These are phyloP conservation scores for Archivesica marissinica DNA, from an alignment of 1,140 invertebrate species.

Conservation along the genomic window DNA sequence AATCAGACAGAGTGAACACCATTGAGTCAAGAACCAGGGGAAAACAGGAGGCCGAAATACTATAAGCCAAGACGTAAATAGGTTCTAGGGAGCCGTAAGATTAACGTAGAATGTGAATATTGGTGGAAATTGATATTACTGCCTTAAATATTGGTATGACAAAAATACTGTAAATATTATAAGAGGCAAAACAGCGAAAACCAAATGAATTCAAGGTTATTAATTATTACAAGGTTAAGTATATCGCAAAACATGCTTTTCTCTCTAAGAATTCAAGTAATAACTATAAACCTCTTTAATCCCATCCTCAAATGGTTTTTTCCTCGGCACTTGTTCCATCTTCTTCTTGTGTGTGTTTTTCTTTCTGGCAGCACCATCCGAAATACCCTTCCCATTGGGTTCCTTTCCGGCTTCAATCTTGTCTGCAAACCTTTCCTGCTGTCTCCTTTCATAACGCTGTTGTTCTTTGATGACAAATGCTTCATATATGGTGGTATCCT, in stretches of 20 bases:
- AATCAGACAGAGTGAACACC: too few species aligned
- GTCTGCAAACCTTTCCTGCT: slow-evolving; percentile 59
- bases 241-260: neutral
- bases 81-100: too few species aligned
- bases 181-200: too few species aligned
- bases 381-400: slow-evolving; percentile 59
- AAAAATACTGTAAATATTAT: too few species aligned
- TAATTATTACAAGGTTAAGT: too few species aligned
- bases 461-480: slow-evolving; percentile 79
- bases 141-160: too few species aligned
- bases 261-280: neutral
- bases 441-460: slow-evolving; percentile 48
- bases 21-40: too few species aligned
- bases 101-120: too few species aligned
- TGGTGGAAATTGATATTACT: too few species aligned
- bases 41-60: too few species aligned
- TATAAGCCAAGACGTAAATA: too few species aligned
- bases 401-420: slow-evolving; percentile 62
- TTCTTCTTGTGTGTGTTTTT: slow-evolving; percentile 73
- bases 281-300: slow-evolving; percentile 68
- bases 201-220: too few species aligned
- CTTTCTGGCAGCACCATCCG: slow-evolving; percentile 64
- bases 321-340: slow-evolving; percentile 70
- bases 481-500: slow-evolving; percentile 82
- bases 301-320: slow-evolving; percentile 71